phyloP scores from a whole-genome alignment of 2,797 vertebrate species.

The Cyclopterus lumpus region DNA sequence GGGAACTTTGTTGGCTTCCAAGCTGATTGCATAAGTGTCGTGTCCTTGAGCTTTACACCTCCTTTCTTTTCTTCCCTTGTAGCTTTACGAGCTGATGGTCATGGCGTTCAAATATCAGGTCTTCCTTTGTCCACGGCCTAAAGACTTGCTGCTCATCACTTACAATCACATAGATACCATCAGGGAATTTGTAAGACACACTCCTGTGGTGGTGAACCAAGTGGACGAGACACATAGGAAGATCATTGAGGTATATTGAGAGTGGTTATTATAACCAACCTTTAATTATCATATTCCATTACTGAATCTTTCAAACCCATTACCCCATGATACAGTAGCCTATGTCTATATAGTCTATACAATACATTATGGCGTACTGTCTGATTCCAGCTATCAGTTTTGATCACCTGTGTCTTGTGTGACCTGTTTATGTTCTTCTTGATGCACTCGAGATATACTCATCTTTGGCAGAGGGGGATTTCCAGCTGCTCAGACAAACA shows the following conservation, averaged over 20 bases:
- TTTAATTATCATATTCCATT: not conserved
- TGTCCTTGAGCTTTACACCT: not conserved
- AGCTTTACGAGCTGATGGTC: slow-evolving; percentile 96
- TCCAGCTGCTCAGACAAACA: slow-evolving; percentile 93
- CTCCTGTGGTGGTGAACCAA: slow-evolving; percentile 87
- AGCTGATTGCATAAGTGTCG: not conserved
- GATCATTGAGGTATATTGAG: slow-evolving; percentile 86
- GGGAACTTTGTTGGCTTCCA: too few species aligned
- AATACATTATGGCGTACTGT: not conserved
- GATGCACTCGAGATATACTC: slow-evolving; percentile 81
- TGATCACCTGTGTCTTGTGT: not conserved
- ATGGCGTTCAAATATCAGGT: slow-evolving; percentile 98
- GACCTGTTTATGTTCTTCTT: slow-evolving; percentile 6
- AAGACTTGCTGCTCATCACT: slow-evolving; percentile 91
- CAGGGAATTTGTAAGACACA: slow-evolving; percentile 87
- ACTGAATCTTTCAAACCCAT: not conserved
- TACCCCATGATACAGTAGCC: too few species aligned
- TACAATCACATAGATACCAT: slow-evolving; percentile 94
- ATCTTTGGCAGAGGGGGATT: slow-evolving; percentile 87
- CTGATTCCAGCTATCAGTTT: not conserved
- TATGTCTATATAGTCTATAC: not conserved
- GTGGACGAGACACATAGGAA: slow-evolving; percentile 90
- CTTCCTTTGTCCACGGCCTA: slow-evolving; percentile 90
- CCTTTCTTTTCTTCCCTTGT: slow-evolving; percentile 34
- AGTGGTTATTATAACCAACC: not conserved